Conservation (phyloP, 2,113 vertebrate genomes). For the Carlito syrichta region DNA sequence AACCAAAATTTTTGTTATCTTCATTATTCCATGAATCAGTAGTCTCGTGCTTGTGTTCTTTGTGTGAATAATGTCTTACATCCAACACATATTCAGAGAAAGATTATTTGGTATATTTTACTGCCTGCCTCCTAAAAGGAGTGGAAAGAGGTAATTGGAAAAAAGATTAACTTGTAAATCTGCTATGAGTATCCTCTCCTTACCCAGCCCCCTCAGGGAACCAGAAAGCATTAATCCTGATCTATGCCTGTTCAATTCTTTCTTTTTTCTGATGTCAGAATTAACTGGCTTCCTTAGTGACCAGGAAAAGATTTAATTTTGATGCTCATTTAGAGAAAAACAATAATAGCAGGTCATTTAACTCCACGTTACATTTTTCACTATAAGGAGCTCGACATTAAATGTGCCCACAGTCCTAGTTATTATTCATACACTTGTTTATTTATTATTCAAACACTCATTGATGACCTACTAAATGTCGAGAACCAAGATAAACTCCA, state of each 20-base stretch:
- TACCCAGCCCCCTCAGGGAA: neutral
- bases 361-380: neutral
- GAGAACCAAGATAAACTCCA: neutral
- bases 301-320: neutral
- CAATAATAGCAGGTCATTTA: neutral
- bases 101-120: neutral
- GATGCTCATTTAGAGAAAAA: neutral
- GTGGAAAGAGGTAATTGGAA: neutral
- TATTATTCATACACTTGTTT: neutral
- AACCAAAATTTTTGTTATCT: neutral
- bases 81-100: neutral
- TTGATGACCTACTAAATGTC: neutral
- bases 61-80: neutral
- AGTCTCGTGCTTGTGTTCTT: neutral
- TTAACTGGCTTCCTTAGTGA: slow-evolving; percentile 7
- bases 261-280: neutral
- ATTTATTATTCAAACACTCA: neutral
- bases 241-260: neutral
- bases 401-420: neutral
- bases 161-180: neutral
- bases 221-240: neutral
- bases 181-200: neutral
- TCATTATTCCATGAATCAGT: neutral
- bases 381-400: neutral
- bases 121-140: neutral